Base-by-base conservation (phyloP, 2,797 vertebrate species). In the Poeciliopsis infans region DNA sequence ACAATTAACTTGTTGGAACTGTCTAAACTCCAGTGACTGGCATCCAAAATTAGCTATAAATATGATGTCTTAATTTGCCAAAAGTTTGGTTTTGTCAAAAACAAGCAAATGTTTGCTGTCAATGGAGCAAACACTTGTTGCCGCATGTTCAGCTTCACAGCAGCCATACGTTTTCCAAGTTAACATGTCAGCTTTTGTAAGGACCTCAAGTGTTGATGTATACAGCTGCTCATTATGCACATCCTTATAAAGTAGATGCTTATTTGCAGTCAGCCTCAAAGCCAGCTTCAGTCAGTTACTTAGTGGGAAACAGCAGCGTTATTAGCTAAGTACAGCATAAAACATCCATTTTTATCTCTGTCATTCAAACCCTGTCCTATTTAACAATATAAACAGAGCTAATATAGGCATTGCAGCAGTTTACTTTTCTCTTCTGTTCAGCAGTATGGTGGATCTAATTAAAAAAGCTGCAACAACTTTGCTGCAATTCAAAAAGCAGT, bases 281-380 rank as follows among this genome's bases (percentile, higher is more conserved):
- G 64, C 64, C 64, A 73, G 71, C 47, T 55, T 16, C 53, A 73
- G 68, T 82, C 77, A 79, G n/a, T 79, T 61, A 74, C 71, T 75
- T n/a, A 68, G 71, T 31, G 31, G 64, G 36, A 79, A 88, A 77
- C 73, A 76, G 47, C 66, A 64, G 33, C 45, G 72, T 77, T 69
- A 78, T 88, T 78, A 86, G 74, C 71, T 76, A 76, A 81, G 80
- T 79, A 70, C 74, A 75, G 71, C 49, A 78, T 74, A 68, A 81
- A 81, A 47, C n/a, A 70, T 64, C 75, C 53, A 15, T 47, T 77
- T 86, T 73, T 28, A 78, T 33, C 16, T 68, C 41, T 20, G 31
- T 59, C 72, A 28, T 45, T 77, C 51, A 41, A 31, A 31, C 20
- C 23, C 31, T 8, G 7, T 41, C 66, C 18, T 36, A 43, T 86